phyloP scores from a whole-genome alignment of 2,888 invertebrate species.

The Hyppa rectilinea region DNA sequence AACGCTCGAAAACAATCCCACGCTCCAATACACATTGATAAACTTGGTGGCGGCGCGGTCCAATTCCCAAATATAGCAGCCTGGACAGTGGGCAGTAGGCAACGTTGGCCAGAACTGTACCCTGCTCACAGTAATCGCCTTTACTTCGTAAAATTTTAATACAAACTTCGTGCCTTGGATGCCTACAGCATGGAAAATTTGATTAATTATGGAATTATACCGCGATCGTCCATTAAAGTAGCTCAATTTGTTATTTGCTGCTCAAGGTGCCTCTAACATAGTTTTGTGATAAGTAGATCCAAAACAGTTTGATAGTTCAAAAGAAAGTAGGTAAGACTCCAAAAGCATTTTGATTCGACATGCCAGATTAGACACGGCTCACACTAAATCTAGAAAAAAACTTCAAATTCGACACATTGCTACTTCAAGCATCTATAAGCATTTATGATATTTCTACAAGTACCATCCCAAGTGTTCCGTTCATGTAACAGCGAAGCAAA shows the following conservation, averaged over 20 bases:
- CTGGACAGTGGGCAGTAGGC: slow-evolving; percentile 68
- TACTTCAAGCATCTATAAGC: slow-evolving; percentile 20
- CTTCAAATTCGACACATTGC: slow-evolving; percentile 18
- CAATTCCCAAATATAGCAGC: slow-evolving; percentile 79
- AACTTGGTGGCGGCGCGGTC: slow-evolving; percentile 79
- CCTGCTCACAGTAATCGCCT: slow-evolving; percentile 62
- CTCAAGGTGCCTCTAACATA: slow-evolving; percentile 13
- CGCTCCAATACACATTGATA: slow-evolving; percentile 84
- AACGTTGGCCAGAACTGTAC: slow-evolving; percentile 46
- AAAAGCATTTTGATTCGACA: slow-evolving; percentile 8
- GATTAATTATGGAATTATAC: slow-evolving; percentile 23
- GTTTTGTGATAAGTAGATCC: neutral
- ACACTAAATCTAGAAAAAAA: slow-evolving; percentile 12
- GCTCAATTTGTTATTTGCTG: slow-evolving; percentile 17
- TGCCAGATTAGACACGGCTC: slow-evolving; percentile 20
- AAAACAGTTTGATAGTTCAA: neutral
- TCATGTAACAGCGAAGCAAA: slow-evolving; percentile 23
- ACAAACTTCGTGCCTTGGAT: slow-evolving; percentile 20
- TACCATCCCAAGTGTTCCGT: slow-evolving; percentile 26
- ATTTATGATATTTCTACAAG: slow-evolving; percentile 21
- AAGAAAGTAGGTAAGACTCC: slow-evolving; percentile 22
- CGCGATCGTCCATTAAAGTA: slow-evolving; percentile 11
- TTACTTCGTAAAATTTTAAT: slow-evolving; percentile 36
- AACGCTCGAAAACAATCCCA: slow-evolving; percentile 85
- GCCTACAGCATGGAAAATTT: slow-evolving; percentile 23